These are phyloP conservation scores for Spheniscus mendiculus DNA, from an alignment of 2,113 vertebrate genomes.

Conservation along the genomic window DNA sequence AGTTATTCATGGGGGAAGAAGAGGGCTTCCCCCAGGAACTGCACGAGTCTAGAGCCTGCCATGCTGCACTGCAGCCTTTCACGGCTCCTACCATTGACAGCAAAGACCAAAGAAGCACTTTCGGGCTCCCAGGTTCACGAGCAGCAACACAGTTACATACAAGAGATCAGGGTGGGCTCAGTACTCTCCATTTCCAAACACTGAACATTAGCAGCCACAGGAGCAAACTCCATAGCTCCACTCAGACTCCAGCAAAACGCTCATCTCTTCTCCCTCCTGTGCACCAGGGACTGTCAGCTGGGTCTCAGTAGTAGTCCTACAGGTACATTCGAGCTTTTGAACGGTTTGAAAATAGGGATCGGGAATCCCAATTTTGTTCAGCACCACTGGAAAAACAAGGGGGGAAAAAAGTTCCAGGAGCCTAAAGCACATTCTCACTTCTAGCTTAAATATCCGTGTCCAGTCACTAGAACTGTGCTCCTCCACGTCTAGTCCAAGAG, in stretches of 20 bases:
- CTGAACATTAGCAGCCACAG: background rate
- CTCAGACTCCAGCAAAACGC: background rate
- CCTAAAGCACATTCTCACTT: background rate
- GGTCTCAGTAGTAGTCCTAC: background rate
- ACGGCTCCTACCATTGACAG: background rate
- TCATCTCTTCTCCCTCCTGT: background rate
- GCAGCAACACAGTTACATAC: background rate
- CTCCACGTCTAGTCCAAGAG: background rate
- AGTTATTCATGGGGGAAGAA: background rate
- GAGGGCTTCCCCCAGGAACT: background rate
- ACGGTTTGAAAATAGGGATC: background rate
- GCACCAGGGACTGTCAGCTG: background rate
- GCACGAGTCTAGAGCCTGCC: background rate
- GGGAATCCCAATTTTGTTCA: background rate
- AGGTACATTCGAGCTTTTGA: background rate
- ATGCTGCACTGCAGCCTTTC: background rate
- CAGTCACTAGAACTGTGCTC: background rate
- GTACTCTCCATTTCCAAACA: background rate
- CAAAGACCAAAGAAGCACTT: background rate
- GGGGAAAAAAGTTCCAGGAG: rapidly evolving
- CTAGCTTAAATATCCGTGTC: background rate
- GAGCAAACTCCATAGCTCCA: background rate
- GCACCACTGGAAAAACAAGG: background rate
- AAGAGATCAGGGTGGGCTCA: background rate
- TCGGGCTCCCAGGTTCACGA: background rate